phyloP scores from a whole-genome alignment of 2,888 invertebrate species.

The Pasiphila rectangulata region DNA sequence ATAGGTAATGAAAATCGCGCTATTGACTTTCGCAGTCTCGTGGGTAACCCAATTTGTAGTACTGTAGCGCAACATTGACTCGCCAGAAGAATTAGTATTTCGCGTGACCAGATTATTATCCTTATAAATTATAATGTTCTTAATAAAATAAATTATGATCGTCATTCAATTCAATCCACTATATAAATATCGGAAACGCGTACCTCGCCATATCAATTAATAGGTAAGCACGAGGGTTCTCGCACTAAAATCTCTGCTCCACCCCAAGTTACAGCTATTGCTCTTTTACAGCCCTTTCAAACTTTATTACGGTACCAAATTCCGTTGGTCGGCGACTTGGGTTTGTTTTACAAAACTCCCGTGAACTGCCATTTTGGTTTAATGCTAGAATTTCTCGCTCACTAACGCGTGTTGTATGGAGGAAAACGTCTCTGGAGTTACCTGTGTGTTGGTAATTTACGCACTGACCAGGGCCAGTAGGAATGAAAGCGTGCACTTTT shows the following conservation, averaged over 20 bases:
- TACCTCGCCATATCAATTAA: constrained; percentile 62
- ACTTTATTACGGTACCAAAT: constrained; percentile 78
- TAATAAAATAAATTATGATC: constrained; percentile 7
- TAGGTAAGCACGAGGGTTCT: constrained; percentile 62
- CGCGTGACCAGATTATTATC: no score
- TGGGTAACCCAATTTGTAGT: no score
- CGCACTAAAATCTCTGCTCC: constrained; percentile 75
- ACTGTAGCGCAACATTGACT: no score
- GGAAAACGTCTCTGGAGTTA: not conserved
- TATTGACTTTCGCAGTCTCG: no score
- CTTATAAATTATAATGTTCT: no score
- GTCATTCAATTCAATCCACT: constrained; percentile 7
- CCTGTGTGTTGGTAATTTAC: no score
- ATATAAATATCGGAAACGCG: constrained; percentile 27
- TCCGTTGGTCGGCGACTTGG: constrained; percentile 59
- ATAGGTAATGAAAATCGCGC: no score
- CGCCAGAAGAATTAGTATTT: no score
- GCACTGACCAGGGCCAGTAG: no score
- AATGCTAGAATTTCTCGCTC: constrained; percentile 1
- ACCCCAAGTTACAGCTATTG: constrained; percentile 76
- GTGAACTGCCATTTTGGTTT: constrained; percentile 41
- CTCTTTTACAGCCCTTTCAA: constrained; percentile 80
- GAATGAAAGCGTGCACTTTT: no score
- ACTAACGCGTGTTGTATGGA: not conserved
- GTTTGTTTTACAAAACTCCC: constrained; percentile 66